Percentiles rank a stretch among this genome's conserved stretches.
phyloP scores from a whole-genome alignment of 2,888 invertebrate genomes.

The Phania funesta region DNA sequence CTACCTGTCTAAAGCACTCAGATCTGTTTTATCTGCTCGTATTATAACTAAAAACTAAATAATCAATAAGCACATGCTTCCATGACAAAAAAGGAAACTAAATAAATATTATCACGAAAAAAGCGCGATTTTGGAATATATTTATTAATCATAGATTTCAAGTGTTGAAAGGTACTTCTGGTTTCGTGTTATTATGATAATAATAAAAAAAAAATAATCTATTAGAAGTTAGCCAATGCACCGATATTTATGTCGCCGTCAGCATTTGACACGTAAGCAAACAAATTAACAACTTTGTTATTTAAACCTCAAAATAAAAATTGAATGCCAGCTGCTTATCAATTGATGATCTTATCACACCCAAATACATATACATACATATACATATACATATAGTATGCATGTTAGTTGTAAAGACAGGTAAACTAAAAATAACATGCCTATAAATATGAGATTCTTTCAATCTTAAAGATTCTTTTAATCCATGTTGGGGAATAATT shows the following conservation, averaged over 20 bases:
- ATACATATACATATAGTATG: not conserved
- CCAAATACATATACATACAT: too few relatives aligned
- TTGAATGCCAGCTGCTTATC: constrained; percentile 76
- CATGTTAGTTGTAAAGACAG: too few relatives aligned
- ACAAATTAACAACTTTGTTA: not conserved
- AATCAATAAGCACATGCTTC: too few relatives aligned
- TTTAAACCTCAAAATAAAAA: constrained; percentile 19
- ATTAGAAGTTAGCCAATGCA: not conserved
- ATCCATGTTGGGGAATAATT: too few relatives aligned
- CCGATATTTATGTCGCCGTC: not conserved
- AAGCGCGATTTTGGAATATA: constrained; percentile 9
- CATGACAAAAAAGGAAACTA: too few relatives aligned
- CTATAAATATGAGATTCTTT: too few relatives aligned
- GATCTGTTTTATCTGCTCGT: too few relatives aligned
- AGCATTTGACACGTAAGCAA: constrained; percentile 10
- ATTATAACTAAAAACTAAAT: too few relatives aligned
- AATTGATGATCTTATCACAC: too few relatives aligned
- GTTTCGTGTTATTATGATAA: not conserved
- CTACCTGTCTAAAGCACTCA: too few relatives aligned
- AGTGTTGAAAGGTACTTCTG: constrained; percentile 46
- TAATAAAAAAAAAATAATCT: not conserved
- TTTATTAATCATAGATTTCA: constrained; percentile 6
- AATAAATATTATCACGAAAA: not conserved
- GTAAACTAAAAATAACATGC: too few relatives aligned
- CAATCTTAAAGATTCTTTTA: too few relatives aligned